Conservation (phyloP, 2,113 vertebrate species). For the Chaetodon trifascialis region DNA sequence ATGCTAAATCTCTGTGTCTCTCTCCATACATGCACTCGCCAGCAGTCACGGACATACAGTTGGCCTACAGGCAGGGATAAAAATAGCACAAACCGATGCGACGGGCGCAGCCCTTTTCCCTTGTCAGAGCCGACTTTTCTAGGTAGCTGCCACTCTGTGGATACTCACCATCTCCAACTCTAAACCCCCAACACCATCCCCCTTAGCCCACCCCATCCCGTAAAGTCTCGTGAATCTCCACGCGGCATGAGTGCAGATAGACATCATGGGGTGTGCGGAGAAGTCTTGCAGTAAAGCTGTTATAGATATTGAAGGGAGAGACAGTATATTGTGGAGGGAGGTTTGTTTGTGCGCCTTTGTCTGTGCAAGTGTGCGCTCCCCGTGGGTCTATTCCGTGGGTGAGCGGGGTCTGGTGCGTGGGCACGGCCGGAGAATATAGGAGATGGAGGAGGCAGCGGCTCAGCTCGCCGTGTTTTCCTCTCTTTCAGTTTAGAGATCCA, state of each 20-base stretch:
- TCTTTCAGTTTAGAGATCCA: conserved; percentile 84
- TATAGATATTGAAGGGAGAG: conserved; percentile 37
- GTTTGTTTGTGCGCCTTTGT: conserved; percentile 71
- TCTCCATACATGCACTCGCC: conserved; percentile 53
- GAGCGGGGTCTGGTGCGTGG: conserved; percentile 90
- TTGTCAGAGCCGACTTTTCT: conserved; percentile 79
- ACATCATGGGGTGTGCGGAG: conserved; percentile 17
- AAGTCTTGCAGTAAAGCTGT: conserved; percentile 51
- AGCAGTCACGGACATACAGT: conserved; percentile 81
- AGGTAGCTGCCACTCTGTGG: conserved; percentile 71
- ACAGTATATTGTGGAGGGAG: conserved; percentile 37
- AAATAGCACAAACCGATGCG: conserved; percentile 87
- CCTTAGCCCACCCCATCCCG: conserved; percentile 17
- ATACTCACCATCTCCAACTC: conserved; percentile 24
- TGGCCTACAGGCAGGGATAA: conserved; percentile 83
- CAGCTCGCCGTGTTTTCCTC: conserved; percentile 85
- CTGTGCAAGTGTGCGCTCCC: conserved; percentile 77
- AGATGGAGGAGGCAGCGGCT: conserved; percentile 73
- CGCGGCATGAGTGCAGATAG: conserved; percentile 51
- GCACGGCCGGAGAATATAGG: conserved; percentile 85
- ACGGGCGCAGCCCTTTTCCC: conserved; percentile 82
- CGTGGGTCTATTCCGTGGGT: conserved; percentile 90
- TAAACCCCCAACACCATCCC: neutral
- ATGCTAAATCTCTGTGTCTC: conserved; percentile 22
- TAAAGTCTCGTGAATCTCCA: conserved; percentile 68